Evolutionary conservation across 2,888 invertebrate genomes (phyloP).

Genomic region (Hydrotaea cyrtoneurina): DNA sequence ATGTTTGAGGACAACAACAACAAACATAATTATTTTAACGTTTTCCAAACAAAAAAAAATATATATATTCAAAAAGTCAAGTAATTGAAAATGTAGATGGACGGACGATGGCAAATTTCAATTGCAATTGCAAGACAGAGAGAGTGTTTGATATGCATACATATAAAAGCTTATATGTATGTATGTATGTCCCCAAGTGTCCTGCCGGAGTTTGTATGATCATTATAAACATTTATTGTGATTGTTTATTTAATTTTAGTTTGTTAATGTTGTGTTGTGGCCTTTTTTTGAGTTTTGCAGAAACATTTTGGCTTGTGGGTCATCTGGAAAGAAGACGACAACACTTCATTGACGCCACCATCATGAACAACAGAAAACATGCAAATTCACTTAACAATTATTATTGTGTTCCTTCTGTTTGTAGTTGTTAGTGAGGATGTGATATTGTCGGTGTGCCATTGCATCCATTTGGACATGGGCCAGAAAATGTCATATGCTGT

Average conservation of each 20-base stretch:
- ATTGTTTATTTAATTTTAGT: constrained; percentile 52
- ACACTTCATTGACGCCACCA: not conserved
- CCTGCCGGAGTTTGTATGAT: not conserved
- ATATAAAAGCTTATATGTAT: too few relatives aligned
- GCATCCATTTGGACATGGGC: constrained; percentile 64
- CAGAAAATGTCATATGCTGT: constrained; percentile 65
- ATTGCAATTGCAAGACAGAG: too few relatives aligned
- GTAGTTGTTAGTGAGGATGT: constrained; percentile 31
- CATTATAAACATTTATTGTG: constrained; percentile 40
- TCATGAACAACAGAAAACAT: constrained; percentile 51
- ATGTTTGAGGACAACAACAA: constrained; percentile 48
- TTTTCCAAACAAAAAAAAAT: constrained; percentile 12
- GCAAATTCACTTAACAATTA: constrained; percentile 68
- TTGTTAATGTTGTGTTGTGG: not conserved
- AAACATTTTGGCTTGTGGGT: constrained; percentile 59
- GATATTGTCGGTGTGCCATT: constrained; percentile 38
- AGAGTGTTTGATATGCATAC: too few relatives aligned
- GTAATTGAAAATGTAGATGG: constrained; percentile 2
- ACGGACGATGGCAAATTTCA: not conserved
- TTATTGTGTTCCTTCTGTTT: constrained; percentile 56
- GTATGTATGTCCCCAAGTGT: not conserved
- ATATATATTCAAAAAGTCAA: not conserved
- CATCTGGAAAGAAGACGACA: constrained; percentile 50
- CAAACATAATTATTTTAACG: constrained; percentile 57
- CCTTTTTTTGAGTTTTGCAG: not conserved